Base-by-base conservation (phyloP, 1,140 invertebrate genomes). In the Drosophila burlai region DNA sequence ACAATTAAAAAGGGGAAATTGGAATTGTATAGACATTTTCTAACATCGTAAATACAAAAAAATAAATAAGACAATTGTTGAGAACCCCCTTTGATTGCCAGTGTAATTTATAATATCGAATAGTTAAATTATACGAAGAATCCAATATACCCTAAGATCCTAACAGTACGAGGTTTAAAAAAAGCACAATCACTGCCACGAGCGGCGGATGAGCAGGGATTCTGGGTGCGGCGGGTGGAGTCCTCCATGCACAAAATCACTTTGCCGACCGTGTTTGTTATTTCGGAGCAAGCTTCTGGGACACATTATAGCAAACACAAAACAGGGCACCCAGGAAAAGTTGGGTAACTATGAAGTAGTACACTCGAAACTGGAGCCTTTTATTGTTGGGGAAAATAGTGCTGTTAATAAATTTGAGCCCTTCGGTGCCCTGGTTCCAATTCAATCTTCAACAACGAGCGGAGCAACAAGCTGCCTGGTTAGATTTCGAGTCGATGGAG, bases 221-320 rank as follows among this genome's bases (percentile, higher is more conserved):
- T 36, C 34, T 43, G 58, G 21, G 16, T 40, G 46, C 24, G 26
- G 24, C 47, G 54, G 13, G n/a, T 26, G n/a, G 40, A 29, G n/a
- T 29, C 21, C 31, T 62, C 52, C 72, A 75, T 55, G 72, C 62
- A 75, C 69, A 67, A 86, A 85, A 80, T 86, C 83, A 80, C 71
- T 76, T 73, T 83, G 63, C 15, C 24, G 55, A 58, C 47, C 60
- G 60, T 76, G 80, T 64, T 81, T 67, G 43, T 46, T 83, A 50
- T 57, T 45, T 59, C 54, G 34, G 16, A 67, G 34, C 72, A 42
- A 59, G 59, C 80, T 73, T 65, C 49, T 68, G 80, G 83, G 58
- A 40, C 58, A 64, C 42, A 65, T 62, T 76, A 77, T 67, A 26
- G 46, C 75, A 71, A 69, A 61, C 49, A 71, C n/a, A 78, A 67